phyloP scores from a whole-genome alignment of 2,888 invertebrate species.

The Morinoia aosen region DNA sequence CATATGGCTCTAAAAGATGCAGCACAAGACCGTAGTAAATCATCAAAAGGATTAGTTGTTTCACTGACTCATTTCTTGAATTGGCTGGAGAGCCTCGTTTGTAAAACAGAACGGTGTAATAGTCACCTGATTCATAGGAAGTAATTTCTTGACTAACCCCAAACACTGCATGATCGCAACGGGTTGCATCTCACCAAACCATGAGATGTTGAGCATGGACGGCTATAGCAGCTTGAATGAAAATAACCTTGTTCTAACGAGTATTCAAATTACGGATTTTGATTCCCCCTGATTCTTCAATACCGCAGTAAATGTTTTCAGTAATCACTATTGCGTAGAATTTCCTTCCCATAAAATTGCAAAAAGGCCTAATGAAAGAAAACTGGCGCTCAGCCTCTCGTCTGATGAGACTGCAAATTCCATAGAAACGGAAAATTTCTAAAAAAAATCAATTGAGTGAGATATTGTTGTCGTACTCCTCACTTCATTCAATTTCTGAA shows the following conservation, averaged over 20 bases:
- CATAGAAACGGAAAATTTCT: not conserved
- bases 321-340: not conserved
- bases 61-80: not conserved
- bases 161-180: not conserved
- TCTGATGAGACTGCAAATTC: not conserved
- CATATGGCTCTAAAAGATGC: not conserved
- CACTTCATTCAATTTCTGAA: too few species aligned
- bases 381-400: not conserved
- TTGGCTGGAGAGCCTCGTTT: not conserved
- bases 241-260: too few species aligned
- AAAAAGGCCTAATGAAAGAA: not conserved
- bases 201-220: not conserved
- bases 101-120: not conserved
- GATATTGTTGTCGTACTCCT: not conserved
- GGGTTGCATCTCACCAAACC: not conserved
- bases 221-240: too few species aligned
- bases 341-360: not conserved
- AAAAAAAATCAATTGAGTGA: not conserved
- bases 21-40: not conserved
- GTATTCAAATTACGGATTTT: too few species aligned
- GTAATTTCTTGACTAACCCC: not conserved
- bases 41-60: not conserved
- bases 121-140: not conserved
- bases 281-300: not conserved
- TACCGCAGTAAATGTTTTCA: not conserved